Conservation (phyloP, 2,113 vertebrate species). For the Sarotherodon lohbergeri region DNA sequence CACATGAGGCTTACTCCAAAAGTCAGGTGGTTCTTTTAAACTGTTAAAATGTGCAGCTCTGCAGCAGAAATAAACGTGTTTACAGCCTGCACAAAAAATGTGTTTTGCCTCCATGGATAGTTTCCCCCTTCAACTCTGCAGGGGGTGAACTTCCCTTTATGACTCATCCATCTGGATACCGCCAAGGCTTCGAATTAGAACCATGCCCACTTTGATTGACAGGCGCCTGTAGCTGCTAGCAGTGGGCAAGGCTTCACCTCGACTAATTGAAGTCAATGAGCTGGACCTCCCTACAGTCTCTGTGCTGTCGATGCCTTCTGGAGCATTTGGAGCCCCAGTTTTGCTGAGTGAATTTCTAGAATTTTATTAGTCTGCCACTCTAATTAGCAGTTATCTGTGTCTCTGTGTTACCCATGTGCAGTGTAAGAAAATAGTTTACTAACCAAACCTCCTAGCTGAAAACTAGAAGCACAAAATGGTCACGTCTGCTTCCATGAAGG, state of each 20-base stretch:
- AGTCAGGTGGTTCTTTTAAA: not conserved
- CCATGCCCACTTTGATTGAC: not conserved
- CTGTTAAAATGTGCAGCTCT: not conserved
- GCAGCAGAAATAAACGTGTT: not conserved
- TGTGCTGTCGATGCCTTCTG: not conserved
- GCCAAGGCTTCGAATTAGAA: accelerated
- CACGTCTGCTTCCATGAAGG: not conserved
- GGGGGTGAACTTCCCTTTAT: not conserved
- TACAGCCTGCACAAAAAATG: not conserved
- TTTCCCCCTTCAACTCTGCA: not conserved
- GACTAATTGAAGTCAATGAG: not conserved
- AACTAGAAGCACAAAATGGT: not conserved
- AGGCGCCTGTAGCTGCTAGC: not conserved
- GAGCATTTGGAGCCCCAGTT: not conserved
- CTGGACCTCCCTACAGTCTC: not conserved
- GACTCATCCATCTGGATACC: not conserved
- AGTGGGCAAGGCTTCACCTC: not conserved
- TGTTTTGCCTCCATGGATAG: not conserved
- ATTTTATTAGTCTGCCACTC: not conserved
- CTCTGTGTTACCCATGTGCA: not conserved
- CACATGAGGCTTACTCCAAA: not conserved
- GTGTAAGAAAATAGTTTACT: not conserved
- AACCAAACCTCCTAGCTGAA: not conserved
- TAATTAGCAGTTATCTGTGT: not conserved
- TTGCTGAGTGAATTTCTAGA: not conserved